Conservation (phyloP, 2,888 invertebrate species). For the Conops quadrifasciatus region DNA sequence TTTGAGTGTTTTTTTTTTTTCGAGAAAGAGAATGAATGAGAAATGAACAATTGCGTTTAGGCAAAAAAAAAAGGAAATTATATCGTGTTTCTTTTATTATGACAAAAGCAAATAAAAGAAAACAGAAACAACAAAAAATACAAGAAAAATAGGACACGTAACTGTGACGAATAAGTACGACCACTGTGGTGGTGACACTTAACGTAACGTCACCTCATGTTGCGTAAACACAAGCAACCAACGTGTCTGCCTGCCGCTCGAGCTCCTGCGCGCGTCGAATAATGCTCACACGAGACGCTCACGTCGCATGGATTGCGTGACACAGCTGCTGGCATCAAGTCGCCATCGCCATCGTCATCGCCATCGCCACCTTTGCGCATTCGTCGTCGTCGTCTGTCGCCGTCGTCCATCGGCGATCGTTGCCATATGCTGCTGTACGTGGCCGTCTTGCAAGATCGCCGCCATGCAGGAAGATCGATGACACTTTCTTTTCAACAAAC, state of each 20-base stretch:
- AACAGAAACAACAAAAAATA: neutral
- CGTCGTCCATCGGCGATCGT: too few relatives aligned
- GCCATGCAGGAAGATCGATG: slow-evolving; percentile 7
- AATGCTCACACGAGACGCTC: neutral
- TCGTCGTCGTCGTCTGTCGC: too few relatives aligned
- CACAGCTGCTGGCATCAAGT: slow-evolving; percentile 17
- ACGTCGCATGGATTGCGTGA: slow-evolving; percentile 15
- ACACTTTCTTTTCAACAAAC: slow-evolving; percentile 1
- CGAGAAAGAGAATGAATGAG: neutral
- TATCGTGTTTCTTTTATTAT: too few relatives aligned
- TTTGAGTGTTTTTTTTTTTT: neutral
- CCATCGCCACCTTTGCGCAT: too few relatives aligned
- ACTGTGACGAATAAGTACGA: neutral
- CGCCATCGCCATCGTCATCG: neutral
- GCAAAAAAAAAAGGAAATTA: neutral
- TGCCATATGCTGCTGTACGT: too few relatives aligned
- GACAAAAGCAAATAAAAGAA: neutral
- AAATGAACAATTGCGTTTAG: neutral
- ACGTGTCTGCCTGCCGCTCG: neutral
- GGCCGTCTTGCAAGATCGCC: too few relatives aligned
- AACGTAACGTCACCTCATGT: slow-evolving; percentile 16
- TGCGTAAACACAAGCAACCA: slow-evolving; percentile 13
- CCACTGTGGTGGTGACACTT: neutral
- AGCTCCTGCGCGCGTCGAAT: too few relatives aligned
- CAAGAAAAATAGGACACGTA: neutral